Base-by-base conservation (phyloP, 1,140 invertebrate genomes). In the Acyrthosiphon pisum region DNA sequence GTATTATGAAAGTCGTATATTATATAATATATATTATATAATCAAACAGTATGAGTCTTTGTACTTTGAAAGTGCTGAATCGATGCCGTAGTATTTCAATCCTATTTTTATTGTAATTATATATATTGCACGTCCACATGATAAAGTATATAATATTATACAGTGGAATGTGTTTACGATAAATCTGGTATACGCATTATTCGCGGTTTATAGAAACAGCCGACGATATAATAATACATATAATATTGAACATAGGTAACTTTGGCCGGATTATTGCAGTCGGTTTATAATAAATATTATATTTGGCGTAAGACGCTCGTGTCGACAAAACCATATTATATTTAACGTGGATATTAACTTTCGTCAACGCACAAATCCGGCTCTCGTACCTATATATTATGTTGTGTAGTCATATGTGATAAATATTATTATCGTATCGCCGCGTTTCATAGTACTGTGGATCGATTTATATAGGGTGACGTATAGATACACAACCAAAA, bases 301-400 rank as follows among this genome's bases (percentile, higher is more conserved):
- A 48, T 48, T n/a, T 87, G 9, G 30, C 84, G 44, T 87, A 46
- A 50, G 30, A 86, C 46, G 11, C 11, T 18, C 41, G 26, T 30
- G 84, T 88, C 86, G 86, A 22, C 86, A 30, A 48, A 48, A 88
- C 46, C 46, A 88, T 88, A 41, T 41, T 41, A 41, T 41, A 88
- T 88, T 50, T 88, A n/a, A 88, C 46, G 60, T 18, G 18, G 86
- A 88, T 88, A 50, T 88, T 88, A 88, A 88, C 86, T 35, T 50
- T 88, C 2, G 41, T 41, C 41, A 46, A 30, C 30, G 30, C 30
- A 30, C 9, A n/a, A 88, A 41, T n/a, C 84, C 84, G 26, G 46
- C 44, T 30, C 26, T 30, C 11, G 26, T 46, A 30, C 44, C 14
- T 46, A 11, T 86, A 23, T 23, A 83, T 8, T 18, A 35, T 35